Evolutionary conservation across 2,113 vertebrate species (phyloP).

Genomic region (Pygoscelis adeliae): DNA sequence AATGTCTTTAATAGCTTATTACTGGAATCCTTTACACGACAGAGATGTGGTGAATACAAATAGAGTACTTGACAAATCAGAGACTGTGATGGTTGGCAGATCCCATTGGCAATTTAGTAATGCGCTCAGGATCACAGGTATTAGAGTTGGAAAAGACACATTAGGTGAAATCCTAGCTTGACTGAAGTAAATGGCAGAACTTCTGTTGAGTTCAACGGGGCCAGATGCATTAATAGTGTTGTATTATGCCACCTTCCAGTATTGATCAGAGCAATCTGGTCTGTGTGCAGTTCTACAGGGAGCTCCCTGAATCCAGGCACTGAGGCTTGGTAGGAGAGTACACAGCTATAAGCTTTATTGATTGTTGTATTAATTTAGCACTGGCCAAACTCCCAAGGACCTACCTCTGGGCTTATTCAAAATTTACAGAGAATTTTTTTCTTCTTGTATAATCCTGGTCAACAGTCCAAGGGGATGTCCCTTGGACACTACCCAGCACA

Average conservation of each 20-base stretch:
- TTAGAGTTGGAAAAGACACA: background rate
- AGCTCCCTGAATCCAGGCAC: background rate
- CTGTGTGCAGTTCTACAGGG: background rate
- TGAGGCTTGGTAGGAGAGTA: background rate
- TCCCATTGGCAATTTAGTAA: conserved; percentile 13
- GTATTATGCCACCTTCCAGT: background rate
- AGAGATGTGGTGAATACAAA: conserved; percentile 57
- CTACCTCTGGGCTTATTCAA: background rate
- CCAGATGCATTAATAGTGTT: background rate
- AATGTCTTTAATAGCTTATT: conserved; percentile 68
- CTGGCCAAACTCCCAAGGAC: background rate
- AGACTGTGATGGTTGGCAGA: conserved; percentile 34
- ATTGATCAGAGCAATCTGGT: background rate
- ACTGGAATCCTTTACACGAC: conserved; percentile 39
- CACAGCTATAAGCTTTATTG: background rate
- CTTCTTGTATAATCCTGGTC: background rate
- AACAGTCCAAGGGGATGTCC: background rate
- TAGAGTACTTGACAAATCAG: conserved; percentile 43
- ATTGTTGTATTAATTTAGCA: background rate
- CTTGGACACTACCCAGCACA: background rate
- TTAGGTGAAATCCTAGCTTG: background rate
- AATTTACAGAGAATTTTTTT: background rate
- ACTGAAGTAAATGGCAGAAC: background rate
- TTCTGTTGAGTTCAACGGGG: background rate
- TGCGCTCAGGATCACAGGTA: conserved; percentile 22